Evolutionary conservation across 1,140 invertebrate genomes (phyloP).

Genomic region (Babylonia areolata): DNA sequence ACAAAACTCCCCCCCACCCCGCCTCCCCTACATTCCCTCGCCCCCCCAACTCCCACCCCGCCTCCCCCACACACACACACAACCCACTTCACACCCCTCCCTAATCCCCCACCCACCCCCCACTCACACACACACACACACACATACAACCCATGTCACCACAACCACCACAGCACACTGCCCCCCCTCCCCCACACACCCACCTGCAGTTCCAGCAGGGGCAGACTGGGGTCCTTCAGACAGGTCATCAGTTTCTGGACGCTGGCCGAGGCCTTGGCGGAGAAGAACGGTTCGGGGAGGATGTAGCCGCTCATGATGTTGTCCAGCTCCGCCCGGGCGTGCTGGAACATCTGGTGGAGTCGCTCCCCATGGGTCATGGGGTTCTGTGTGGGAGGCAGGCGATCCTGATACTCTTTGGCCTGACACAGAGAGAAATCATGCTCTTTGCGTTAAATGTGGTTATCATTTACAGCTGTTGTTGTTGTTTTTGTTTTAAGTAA

Average conservation of each 20-base stretch:
- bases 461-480: too few relatives aligned
- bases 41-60: too few relatives aligned
- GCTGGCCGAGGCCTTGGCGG: constrained; percentile 86
- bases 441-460: too few relatives aligned
- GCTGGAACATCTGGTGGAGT: constrained; percentile 92
- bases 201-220: constrained; percentile 92
- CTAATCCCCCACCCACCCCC: neutral
- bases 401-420: constrained; percentile 87
- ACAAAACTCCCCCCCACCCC: too few relatives aligned
- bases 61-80: neutral
- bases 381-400: constrained; percentile 62
- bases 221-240: constrained; percentile 93
- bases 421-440: too few relatives aligned
- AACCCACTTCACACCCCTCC: neutral
- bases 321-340: constrained; percentile 86
- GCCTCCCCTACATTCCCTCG: too few relatives aligned
- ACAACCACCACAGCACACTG: too few relatives aligned
- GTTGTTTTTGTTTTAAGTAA: too few relatives aligned
- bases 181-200: too few relatives aligned
- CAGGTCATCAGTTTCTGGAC: constrained; percentile 97
- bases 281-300: constrained; percentile 95
- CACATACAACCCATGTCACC: neutral
- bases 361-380: constrained; percentile 83
- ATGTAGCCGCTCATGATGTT: constrained; percentile 95
- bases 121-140: too few relatives aligned